Percentiles rank a stretch among this genome's conserved stretches.
Evolutionary conservation across 2,113 vertebrate genomes (phyloP).

Genomic region (Leucoraja erinaceus): DNA sequence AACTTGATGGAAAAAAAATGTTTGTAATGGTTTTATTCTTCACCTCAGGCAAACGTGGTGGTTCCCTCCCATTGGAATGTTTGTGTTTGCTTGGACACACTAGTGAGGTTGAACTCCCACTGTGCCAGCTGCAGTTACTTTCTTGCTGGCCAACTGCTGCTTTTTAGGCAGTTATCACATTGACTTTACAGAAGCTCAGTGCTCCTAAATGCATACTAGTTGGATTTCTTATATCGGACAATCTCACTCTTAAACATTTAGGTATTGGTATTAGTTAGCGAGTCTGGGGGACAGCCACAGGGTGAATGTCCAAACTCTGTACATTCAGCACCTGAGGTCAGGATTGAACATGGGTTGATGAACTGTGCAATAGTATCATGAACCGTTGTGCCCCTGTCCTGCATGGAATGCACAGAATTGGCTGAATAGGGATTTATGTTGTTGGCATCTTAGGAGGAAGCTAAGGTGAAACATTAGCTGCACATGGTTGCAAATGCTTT

Average conservation of each 20-base stretch:
- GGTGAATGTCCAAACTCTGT: too few relatives aligned
- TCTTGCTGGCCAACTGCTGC: not conserved
- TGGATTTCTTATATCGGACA: not conserved
- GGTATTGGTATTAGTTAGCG: not conserved
- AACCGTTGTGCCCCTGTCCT: too few relatives aligned
- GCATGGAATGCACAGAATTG: too few relatives aligned
- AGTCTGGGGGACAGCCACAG: too few relatives aligned
- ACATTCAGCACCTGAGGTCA: too few relatives aligned
- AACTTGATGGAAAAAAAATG: not conserved
- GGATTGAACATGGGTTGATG: too few relatives aligned
- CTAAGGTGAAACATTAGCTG: too few relatives aligned
- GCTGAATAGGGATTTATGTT: too few relatives aligned
- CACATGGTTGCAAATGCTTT: too few relatives aligned
- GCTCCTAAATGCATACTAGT: not conserved
- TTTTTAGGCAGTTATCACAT: not conserved
- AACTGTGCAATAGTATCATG: too few relatives aligned
- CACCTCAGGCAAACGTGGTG: not conserved
- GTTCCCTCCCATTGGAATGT: not conserved
- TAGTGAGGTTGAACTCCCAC: not conserved
- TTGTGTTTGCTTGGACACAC: not conserved
- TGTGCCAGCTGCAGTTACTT: not conserved
- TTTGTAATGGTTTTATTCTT: not conserved
- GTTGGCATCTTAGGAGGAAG: too few relatives aligned
- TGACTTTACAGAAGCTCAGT: not conserved
- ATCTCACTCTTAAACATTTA: not conserved